These are phyloP conservation scores for Thaumatotibia leucotreta DNA, from an alignment of 1,140 invertebrate genomes.

Conservation along the genomic window DNA sequence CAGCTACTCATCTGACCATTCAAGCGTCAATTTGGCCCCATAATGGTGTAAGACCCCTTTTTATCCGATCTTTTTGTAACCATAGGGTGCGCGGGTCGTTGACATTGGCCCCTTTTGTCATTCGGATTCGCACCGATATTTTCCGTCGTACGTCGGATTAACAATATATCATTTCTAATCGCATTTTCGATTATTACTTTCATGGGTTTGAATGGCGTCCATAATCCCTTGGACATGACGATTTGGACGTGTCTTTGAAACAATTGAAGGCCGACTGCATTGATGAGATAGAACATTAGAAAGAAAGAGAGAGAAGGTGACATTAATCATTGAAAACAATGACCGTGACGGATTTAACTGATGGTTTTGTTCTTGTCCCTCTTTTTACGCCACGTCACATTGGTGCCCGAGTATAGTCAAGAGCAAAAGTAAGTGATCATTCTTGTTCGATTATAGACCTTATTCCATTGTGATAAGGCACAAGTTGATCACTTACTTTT, in stretches of 20 bases:
- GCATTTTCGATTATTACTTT: slow-evolving; percentile 33
- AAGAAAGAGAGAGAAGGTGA: background rate
- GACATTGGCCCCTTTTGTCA: slow-evolving; percentile 64
- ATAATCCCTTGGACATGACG: slow-evolving; percentile 26
- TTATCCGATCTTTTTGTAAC: slow-evolving; percentile 57
- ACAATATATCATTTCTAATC: slow-evolving; percentile 57
- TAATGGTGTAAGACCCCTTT: slow-evolving; percentile 61
- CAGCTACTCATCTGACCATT: slow-evolving; percentile 49
- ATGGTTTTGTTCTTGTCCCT: background rate
- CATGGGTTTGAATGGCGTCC: slow-evolving; percentile 14
- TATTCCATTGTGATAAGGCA: too few species aligned
- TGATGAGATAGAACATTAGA: background rate
- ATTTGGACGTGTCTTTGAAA: slow-evolving; percentile 21
- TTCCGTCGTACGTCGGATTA: slow-evolving; percentile 52
- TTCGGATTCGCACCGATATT: slow-evolving; percentile 57
- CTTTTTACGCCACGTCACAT: background rate
- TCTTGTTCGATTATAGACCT: too few species aligned
- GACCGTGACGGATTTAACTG: background rate
- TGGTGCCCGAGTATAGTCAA: background rate
- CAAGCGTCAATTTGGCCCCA: slow-evolving; percentile 51
- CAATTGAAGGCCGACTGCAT: background rate
- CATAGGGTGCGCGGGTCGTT: slow-evolving; percentile 60
- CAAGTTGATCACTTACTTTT: too few species aligned
- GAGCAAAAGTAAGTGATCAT: too few species aligned
- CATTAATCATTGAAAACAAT: background rate